Evolutionary conservation across 2,888 invertebrate species (phyloP).

Genomic region (Hetaerina titia): DNA sequence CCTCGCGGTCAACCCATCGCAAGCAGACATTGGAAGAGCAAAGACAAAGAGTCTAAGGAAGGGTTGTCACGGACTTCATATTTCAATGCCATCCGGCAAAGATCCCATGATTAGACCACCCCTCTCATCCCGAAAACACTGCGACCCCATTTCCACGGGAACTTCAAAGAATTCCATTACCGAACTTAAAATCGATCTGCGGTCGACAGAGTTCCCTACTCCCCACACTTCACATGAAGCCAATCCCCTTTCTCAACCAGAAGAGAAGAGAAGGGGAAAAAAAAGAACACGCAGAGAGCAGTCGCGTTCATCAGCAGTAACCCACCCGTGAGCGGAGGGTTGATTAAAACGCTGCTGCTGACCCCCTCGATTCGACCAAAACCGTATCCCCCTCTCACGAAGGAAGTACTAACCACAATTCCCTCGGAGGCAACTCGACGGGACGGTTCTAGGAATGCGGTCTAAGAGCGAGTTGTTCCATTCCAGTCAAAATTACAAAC

Average conservation of each 20-base stretch:
- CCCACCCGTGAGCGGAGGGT: background rate
- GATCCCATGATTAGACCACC: background rate
- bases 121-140: background rate
- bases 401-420: background rate
- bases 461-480: background rate
- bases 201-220: background rate
- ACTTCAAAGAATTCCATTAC: conserved; percentile 29
- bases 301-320: background rate
- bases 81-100: background rate
- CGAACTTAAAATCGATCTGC: conserved; percentile 21
- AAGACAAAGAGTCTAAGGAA: background rate
- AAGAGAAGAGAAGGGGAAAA: background rate
- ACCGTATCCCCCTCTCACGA: background rate
- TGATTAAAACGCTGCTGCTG: background rate
- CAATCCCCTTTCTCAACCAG: background rate
- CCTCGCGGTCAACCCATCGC: no score
- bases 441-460: no score
- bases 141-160: background rate
- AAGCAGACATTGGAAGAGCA: no score
- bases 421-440: background rate
- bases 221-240: background rate
- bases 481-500: background rate
- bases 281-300: background rate
- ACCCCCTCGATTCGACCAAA: background rate
- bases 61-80: background rate